Conservation (phyloP, 1,140 invertebrate genomes). For the Megathymus violae region DNA sequence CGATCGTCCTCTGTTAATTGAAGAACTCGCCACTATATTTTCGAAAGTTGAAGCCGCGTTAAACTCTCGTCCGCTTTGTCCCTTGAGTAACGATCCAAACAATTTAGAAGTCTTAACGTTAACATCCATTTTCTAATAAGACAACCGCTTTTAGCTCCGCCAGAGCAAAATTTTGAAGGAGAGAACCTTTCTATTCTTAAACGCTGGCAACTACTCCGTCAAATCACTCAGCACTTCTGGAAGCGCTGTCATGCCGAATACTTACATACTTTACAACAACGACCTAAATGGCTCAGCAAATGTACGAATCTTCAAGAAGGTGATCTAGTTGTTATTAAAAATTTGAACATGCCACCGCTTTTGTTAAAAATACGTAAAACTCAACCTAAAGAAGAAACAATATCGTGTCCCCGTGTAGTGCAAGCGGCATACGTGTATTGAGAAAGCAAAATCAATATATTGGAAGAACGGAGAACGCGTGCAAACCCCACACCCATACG, state of each 20-base stretch:
- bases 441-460: no score
- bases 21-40: constrained; percentile 12
- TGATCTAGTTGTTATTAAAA: background rate
- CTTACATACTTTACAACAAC: no score
- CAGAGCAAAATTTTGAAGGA: constrained; percentile 5
- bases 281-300: constrained; percentile 1
- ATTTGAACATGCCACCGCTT: background rate
- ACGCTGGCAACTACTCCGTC: constrained; percentile 8
- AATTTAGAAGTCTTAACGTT: constrained; percentile 17
- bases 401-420: no score
- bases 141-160: constrained; percentile 6
- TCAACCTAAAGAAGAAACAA: no score
- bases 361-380: no score
- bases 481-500: no score
- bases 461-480: no score
- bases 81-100: constrained; percentile 20
- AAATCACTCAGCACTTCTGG: constrained; percentile 21
- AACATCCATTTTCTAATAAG: constrained; percentile 24
- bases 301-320: background rate
- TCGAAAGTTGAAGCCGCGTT: constrained; percentile 22
- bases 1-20: constrained; percentile 2
- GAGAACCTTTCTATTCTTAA: background rate
- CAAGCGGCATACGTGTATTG: no score
- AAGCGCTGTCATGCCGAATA: constrained; percentile 15
- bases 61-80: constrained; percentile 21